Conservation (phyloP, 1,140 invertebrate species). For the Penaeus vannamei region DNA sequence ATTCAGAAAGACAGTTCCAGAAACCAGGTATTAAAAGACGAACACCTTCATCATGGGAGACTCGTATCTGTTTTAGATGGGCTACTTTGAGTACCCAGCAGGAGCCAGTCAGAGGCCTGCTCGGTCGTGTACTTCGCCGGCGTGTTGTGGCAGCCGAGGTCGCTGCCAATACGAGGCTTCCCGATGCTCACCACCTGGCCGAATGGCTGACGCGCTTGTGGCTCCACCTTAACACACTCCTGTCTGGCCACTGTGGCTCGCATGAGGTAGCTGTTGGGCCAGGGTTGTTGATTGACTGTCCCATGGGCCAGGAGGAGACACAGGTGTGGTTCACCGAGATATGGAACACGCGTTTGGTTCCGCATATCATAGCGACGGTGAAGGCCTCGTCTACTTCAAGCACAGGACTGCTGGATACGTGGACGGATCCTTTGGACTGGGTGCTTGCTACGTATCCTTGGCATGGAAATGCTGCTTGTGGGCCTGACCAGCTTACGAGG, state of each 20-base stretch:
- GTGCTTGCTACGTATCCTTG: constrained; percentile 58
- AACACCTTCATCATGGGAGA: too few species aligned
- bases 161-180: constrained; percentile 51
- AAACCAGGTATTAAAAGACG: too few species aligned
- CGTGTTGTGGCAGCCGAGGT: constrained; percentile 55
- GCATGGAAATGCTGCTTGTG: constrained; percentile 55
- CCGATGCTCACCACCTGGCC: constrained; percentile 57
- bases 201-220: constrained; percentile 56
- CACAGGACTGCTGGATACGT: constrained; percentile 41
- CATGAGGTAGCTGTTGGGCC: constrained; percentile 43
- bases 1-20: too few species aligned
- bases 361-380: constrained; percentile 27
- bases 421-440: constrained; percentile 61
- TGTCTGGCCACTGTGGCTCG: constrained; percentile 56
- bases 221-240: constrained; percentile 56
- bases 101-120: constrained; percentile 51
- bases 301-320: constrained; percentile 54
- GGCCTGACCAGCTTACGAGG: constrained; percentile 53
- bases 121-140: constrained; percentile 46
- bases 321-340: constrained; percentile 57
- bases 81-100: constrained; percentile 45
- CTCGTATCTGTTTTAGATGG: constrained; percentile 39
- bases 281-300: constrained; percentile 53
- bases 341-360: constrained; percentile 50
- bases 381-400: constrained; percentile 9